phyloP scores from a whole-genome alignment of 2,797 vertebrate genomes.

The Leptodactylus fallax region DNA sequence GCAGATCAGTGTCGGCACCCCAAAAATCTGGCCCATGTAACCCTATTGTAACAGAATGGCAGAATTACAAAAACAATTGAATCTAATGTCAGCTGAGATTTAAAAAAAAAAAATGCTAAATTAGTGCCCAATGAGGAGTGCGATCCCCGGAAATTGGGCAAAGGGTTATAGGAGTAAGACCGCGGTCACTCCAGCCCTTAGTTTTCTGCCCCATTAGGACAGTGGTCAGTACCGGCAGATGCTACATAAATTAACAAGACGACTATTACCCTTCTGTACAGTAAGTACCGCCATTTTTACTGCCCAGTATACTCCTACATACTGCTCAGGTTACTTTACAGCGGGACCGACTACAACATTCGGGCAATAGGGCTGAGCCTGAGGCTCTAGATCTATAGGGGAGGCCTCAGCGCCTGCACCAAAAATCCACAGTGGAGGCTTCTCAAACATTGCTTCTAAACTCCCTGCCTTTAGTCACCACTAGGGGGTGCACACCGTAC shows the following conservation, averaged over 20 bases:
- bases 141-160: no score
- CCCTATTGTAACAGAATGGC: background rate
- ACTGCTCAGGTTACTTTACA: background rate
- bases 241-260: background rate
- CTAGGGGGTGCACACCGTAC: background rate
- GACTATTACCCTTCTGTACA: no score
- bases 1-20: fast-evolving
- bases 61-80: background rate
- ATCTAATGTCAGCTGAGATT: background rate
- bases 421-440: no score
- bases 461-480: background rate
- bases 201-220: background rate
- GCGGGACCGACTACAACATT: no score
- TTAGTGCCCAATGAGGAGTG: background rate
- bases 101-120: background rate
- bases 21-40: background rate
- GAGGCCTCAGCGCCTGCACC: no score
- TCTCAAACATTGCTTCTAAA: background rate
- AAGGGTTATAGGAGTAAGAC: no score
- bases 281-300: background rate
- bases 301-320: no score
- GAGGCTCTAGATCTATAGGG: no score
- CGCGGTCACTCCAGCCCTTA: background rate
- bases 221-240: background rate
- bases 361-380: no score